A percentile compares a stretch with the other conserved stretches of the same genome.
These are phyloP conservation scores for Psittacula derbiana DNA, from an alignment of 2,797 vertebrate genomes.

Conservation along the genomic window DNA sequence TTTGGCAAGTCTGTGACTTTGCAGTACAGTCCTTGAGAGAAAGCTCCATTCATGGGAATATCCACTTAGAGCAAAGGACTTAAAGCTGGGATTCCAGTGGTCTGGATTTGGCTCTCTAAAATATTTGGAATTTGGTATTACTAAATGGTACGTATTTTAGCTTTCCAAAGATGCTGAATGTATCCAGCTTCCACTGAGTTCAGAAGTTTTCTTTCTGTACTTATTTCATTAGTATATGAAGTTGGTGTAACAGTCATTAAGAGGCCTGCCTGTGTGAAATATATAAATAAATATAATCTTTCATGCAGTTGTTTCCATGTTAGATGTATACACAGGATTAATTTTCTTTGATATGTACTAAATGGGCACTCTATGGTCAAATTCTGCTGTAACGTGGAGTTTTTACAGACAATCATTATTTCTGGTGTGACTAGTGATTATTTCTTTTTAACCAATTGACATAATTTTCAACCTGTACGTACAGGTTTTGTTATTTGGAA, in stretches of 20 bases:
- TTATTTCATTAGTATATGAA: not conserved
- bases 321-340: not conserved
- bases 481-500: not conserved
- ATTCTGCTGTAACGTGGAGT: not conserved
- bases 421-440: not conserved
- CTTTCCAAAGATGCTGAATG: not conserved
- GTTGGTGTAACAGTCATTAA: not conserved
- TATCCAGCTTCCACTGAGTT: not conserved
- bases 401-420: not conserved
- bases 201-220: not conserved
- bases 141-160: not conserved
- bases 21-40: not conserved
- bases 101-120: not conserved
- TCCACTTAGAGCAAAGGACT: not conserved
- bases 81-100: not conserved
- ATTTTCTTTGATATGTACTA: not conserved
- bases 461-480: not conserved
- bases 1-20: not conserved
- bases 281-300: not conserved
- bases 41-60: not conserved
- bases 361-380: not conserved
- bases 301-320: not conserved
- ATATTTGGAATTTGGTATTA: not conserved
- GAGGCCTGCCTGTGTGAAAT: not conserved
- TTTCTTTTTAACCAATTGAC: not conserved